Base-by-base conservation (phyloP, 2,113 vertebrate species). In the Psilopogon haemacephalus region DNA sequence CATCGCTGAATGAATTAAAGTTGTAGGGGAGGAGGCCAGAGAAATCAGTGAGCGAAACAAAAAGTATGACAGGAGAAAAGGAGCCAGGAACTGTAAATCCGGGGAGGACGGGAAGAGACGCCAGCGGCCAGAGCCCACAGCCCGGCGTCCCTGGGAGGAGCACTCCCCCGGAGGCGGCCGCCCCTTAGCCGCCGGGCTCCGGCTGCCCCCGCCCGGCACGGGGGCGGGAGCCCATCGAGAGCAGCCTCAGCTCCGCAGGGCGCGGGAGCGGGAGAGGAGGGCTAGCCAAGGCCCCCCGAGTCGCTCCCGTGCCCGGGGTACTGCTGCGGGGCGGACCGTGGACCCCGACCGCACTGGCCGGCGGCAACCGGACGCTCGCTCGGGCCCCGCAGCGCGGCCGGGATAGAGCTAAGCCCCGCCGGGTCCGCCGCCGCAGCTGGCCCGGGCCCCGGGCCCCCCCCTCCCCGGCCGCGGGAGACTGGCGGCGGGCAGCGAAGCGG, bases 1-100 rank as follows among this genome's bases (percentile, higher is more conserved):
- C 93, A 9, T 30, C 74, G 37, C 90, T 62, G 94, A 93, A 92
- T 89, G 94, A 93, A 93, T 89, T 86, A 70, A 94, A 90, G 70
- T 93, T 89, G n/a, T n/a, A 63, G 33, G 33, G 19, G 46, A 81
- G 38, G 67, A 88, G 90, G 63, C 59, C 62, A 32, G 70, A 60
- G 68, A 35, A 42, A 46, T 8, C 35, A 13, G 35, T 7, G 80
- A 52, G 88, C 35, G n/a, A 38, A 88, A 60, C 65, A 50, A 60
- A 12, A 15, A 79, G 68, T 44, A 17, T 6, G 89, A 75, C 70
- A 79, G 81, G n/a, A 85, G 93, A 30, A 20, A 58, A 58, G 63
- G 19, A 67, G 74, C 67, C 71, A 27, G 70, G 15, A 77, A 28
- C 74, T 50, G 58, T 60, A 59, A 56, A 75, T 37, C 72, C 83